Percentiles rank a stretch among this genome's conserved stretches.
Conservation (phyloP, 2,888 invertebrate genomes). For the Entomobrya proxima region DNA sequence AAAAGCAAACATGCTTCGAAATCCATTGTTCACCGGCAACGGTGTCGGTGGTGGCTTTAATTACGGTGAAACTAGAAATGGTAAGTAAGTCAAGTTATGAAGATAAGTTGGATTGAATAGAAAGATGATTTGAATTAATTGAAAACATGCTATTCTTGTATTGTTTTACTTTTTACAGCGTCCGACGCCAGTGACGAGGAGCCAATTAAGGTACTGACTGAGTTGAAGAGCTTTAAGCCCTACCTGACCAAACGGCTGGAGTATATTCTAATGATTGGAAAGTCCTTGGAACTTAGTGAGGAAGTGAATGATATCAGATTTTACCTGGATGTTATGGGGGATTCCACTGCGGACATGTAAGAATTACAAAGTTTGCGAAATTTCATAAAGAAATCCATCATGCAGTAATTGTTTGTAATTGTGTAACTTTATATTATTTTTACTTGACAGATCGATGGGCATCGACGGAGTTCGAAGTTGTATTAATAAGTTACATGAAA, state of each 20-base stretch:
- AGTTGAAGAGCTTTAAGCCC: slow-evolving; percentile 52
- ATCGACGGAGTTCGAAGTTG: background rate
- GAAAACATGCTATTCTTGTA: too few species aligned
- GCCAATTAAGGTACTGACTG: background rate
- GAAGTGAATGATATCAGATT: slow-evolving; percentile 62
- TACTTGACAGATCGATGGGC: background rate
- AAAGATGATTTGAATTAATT: too few species aligned
- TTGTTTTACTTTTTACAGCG: too few species aligned
- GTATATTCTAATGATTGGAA: slow-evolving; percentile 51
- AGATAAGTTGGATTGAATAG: too few species aligned
- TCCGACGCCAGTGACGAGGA: background rate
- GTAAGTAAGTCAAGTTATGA: too few species aligned
- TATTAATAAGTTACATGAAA: background rate
- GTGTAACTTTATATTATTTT: background rate
- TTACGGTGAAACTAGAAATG: too few species aligned
- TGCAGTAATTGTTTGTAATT: too few species aligned
- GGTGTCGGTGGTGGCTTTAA: too few species aligned
- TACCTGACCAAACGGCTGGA: slow-evolving; percentile 55
- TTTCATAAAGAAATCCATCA: too few species aligned
- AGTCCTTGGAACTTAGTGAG: slow-evolving; percentile 43
- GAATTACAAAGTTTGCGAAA: background rate
- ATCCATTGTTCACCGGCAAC: too few species aligned
- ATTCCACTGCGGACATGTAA: slow-evolving; percentile 66
- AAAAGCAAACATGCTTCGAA: too few species aligned
- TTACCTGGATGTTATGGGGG: slow-evolving; percentile 64